Evolutionary conservation across 2,113 vertebrate genomes (phyloP), one percentile per base, ranked within the genome.

Genomic region (Nematolebias whitei): DNA sequence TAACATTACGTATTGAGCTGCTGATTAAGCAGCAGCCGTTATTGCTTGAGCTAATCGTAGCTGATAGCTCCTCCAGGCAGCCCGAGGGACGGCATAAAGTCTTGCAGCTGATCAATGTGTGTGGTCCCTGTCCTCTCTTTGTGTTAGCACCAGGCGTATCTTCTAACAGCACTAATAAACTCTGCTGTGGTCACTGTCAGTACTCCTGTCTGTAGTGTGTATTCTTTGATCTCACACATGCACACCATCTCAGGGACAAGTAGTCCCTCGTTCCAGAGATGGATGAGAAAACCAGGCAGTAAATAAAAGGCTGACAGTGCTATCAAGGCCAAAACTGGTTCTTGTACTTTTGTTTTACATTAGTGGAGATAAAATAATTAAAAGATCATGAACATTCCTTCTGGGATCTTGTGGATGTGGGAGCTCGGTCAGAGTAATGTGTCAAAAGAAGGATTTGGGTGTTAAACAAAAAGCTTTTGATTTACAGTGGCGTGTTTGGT

Each of bases 1-100:
- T 80, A 83, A 83, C 65, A 83, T 82, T 88, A 75, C 56, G 67
- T 91, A 90, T 90, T 82, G 89, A 89, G 80, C 83, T 88, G 90
- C 88, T 91, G 87, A 92, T 91, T 71, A 85, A 84, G 86, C 90
- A 89, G 83, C 64, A 78, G 68, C 62, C 56, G 6, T 87, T 83
- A 83, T 79, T 82, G 81, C 79, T 83, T 38, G 41, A 72, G 65
- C 76, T 90, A 88, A 92, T 89, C 75, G 66, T 71, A 79, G 77
- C 63, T 85, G 88, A 87, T 89, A 41, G 75, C 49, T 76, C 76
- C 72, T 72, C 41, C 43, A 78, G 74, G 79, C 77, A 58, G 59
- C 72, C 76, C 60, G 68, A 71, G 77, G 45, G 47, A 66, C n/a
- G 0, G 59, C 62, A 77, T 65, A 43, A 68, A 71, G 70, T 65